Conservation (phyloP, 2,888 invertebrate species). For the Sericinus montela region DNA sequence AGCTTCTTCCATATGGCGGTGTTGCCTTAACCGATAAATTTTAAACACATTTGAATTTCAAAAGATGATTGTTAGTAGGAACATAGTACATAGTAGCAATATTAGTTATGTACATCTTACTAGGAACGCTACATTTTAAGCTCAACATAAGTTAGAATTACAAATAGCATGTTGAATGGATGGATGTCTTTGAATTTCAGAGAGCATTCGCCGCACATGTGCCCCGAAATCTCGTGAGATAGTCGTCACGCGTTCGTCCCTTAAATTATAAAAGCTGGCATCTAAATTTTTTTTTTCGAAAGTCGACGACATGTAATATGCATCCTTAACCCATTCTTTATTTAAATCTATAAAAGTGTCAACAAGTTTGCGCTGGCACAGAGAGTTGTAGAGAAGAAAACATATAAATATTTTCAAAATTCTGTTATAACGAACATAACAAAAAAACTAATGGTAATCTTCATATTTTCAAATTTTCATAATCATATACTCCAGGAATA, state of each 20-base stretch:
- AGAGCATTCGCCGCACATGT: conserved; percentile 1
- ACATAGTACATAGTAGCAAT: no score
- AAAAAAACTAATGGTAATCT: background rate
- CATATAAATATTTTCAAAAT: background rate
- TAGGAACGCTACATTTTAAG: no score
- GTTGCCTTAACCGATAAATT: no score
- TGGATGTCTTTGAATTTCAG: background rate
- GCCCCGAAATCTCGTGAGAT: conserved; percentile 1
- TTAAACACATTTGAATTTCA: no score
- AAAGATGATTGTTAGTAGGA: no score
- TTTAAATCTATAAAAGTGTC: conserved; percentile 37
- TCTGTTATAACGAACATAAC: background rate
- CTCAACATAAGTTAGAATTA: no score
- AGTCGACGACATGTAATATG: conserved; percentile 37
- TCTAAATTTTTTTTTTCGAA: conserved; percentile 27
- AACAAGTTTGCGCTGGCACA: conserved; percentile 20
- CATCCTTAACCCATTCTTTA: conserved; percentile 39
- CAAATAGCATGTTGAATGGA: background rate
- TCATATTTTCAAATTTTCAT: background rate
- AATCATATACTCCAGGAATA: background rate
- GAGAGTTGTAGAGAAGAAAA: conserved; percentile 1
- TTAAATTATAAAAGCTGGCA: conserved; percentile 8
- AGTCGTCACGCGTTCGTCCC: conserved; percentile 5
- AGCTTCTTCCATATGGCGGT: no score
- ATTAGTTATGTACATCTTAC: no score